phyloP scores from a whole-genome alignment of 2,113 vertebrate genomes.

The Globicephala melas region DNA sequence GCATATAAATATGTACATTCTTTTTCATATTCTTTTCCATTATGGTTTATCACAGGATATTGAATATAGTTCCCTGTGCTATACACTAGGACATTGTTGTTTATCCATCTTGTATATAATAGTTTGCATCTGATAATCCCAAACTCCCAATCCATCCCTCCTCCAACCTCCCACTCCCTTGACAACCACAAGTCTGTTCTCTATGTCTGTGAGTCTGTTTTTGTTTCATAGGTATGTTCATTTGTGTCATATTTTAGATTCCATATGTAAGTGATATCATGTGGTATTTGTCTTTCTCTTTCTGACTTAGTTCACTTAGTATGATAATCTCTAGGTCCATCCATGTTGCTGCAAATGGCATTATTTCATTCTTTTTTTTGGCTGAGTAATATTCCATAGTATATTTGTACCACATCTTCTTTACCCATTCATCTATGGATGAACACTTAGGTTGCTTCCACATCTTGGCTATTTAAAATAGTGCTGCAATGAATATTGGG shows the following conservation, averaged over 20 bases:
- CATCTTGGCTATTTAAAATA: background rate
- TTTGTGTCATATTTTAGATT: background rate
- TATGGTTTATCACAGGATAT: too few species aligned
- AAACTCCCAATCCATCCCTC: background rate
- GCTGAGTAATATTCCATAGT: background rate
- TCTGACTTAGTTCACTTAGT: background rate
- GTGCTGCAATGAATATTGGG: background rate
- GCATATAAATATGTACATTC: too few species aligned
- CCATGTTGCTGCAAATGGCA: background rate
- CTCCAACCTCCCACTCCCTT: fast-evolving
- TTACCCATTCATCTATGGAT: background rate
- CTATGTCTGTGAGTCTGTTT: background rate
- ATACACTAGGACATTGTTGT: too few species aligned
- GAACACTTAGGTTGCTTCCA: background rate
- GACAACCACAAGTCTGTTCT: background rate
- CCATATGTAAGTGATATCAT: background rate
- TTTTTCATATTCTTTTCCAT: background rate
- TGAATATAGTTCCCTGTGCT: too few species aligned
- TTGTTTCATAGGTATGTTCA: background rate
- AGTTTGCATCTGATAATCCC: background rate
- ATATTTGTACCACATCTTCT: background rate
- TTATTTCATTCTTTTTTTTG: background rate
- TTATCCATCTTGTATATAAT: fast-evolving
- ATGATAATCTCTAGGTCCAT: background rate
- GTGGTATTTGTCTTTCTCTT: background rate